These are phyloP conservation scores for Xenopus tropicalis DNA, from an alignment of 2,113 vertebrate genomes.

Conservation along the genomic window UCB_Xtro_10.0 CM004447.2:138028501-138029000, in stretches of 20 bases:
- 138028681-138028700: constrained; percentile 49
- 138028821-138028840: constrained; percentile 21
- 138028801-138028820: not conserved
- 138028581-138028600: constrained; percentile 80
- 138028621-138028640: constrained; percentile 69
- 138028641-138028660: constrained; percentile 61
- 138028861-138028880: too few species aligned
- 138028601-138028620: constrained; percentile 70
- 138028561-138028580: constrained; percentile 62
- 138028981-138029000: not conserved
- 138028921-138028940: not conserved
- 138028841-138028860: not conserved
- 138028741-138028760: constrained; percentile 21
- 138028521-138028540: constrained; percentile 68
- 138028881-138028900: not conserved
- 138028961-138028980: too few species aligned
- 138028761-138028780: constrained; percentile 6
- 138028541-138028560: constrained; percentile 68
- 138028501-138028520: constrained; percentile 58
- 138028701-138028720: constrained; percentile 11
- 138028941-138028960: too few species aligned
- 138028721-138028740: not conserved
- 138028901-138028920: not conserved
- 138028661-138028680: constrained; percentile 62
- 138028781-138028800: constrained; percentile 20